Percentiles rank a stretch among this genome's conserved stretches.
Evolutionary conservation across 2,797 vertebrate genomes (phyloP).

Genomic region (Propithecus deckenii): DNA sequence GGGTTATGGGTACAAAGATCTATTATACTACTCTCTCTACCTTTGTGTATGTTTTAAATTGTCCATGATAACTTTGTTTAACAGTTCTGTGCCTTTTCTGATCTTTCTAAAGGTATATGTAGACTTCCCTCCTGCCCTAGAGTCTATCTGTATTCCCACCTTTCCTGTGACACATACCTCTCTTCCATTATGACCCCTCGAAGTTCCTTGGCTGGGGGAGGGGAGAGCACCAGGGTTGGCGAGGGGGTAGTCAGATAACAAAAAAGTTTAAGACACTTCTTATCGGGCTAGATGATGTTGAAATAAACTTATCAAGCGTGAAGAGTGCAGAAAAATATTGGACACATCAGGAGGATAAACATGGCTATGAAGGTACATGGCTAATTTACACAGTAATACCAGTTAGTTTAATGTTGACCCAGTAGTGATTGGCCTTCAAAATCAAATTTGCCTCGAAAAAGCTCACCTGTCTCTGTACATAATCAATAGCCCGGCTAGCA

Average conservation of each 20-base stretch:
- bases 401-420: not conserved
- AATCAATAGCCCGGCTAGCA: slow-evolving; percentile 97
- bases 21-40: not conserved
- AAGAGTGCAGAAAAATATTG: not conserved
- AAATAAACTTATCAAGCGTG: not conserved
- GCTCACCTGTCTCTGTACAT: slow-evolving; percentile 97
- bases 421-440: not conserved
- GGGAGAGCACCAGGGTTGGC: not conserved
- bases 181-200: not conserved
- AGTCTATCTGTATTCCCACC: not conserved
- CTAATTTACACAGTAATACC: not conserved
- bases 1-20: not conserved
- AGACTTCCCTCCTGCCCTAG: not conserved
- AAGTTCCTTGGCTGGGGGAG: not conserved
- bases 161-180: not conserved
- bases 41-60: not conserved
- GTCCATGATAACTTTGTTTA: not conserved
- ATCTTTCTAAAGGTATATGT: not conserved
- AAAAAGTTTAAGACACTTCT: not conserved
- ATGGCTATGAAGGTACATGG: not conserved
- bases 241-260: not conserved
- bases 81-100: not conserved
- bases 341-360: not conserved
- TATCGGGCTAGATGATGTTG: not conserved
- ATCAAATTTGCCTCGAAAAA: not conserved